Evolutionary conservation across 1,140 invertebrate species (phyloP), one percentile per base, ranked within the genome.

Genomic region (Chironomus striatipennis): DNA sequence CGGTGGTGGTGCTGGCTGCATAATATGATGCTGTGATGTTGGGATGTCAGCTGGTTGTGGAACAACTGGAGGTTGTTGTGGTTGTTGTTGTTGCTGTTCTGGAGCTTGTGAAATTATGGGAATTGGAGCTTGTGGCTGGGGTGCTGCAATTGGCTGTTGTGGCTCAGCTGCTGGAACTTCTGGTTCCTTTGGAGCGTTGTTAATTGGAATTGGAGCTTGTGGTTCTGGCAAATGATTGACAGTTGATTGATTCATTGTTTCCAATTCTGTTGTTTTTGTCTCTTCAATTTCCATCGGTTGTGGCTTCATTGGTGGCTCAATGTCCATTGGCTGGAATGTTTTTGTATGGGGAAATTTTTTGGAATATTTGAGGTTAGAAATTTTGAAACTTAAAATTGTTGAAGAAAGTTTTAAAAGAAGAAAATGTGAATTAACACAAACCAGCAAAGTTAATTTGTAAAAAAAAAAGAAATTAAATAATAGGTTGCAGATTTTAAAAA

Each of bases 41-140:
- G 24, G 24, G 5, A 34, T 34, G 5, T 34, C 24, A 42, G 78
- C 17, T 73, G 77, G 17, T 43, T 76, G 18, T 43, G 75, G 43
- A 72, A 75, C 65, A 6, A 24, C 6, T 73, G 72, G 9, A 79
- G 34, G 76, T 73, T 42, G 80, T 75, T 57, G 78, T 77, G 65
- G 83, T 81, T 15, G 78, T 24, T 76, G 83, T 83, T 73, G 74
- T 76, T n/a, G n/a, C n/a, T n/a, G n/a, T 75, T 83, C 80, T 7
- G 47, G 75, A 21, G 81, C 79, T 43, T 83, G 79, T 17, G 83
- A 10, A 1, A 34, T 24, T 42, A 73, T 17, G 2, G 7, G 2
- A 17, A 12, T 4, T 47, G 15, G 8, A n/a, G 43, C 10, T 74
- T 20, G 24, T n/a, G 43, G 12, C 9, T 74, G 21, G 47, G 65